Evolutionary conservation across 1,140 invertebrate species (phyloP), one percentile per base, ranked within the genome.

Genomic region (Gryllus bimaculatus): DNA sequence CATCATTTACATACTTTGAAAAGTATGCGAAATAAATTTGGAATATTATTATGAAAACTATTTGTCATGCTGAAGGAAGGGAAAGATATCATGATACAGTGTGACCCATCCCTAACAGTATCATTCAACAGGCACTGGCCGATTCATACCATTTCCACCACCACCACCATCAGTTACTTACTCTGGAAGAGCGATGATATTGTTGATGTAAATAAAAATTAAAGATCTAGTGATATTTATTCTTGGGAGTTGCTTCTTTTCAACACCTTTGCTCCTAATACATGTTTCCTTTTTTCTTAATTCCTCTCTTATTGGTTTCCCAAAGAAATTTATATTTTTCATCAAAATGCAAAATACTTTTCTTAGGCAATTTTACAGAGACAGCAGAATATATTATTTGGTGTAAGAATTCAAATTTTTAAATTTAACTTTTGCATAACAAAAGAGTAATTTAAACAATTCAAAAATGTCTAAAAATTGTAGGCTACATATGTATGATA

Each of bases 191-290:
- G 18, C 10, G 18, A 66, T 66, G 54, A 66, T 66, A 66, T 66
- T 66, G 54, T 66, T 66, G 54, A 66, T 66, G 54, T 66, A 66
- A 66, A 66, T 66, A 66, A 66, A 39, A 66, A 66, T 66, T 66
- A 66, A 66, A 66, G 54, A 66, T 66, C 54, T 66, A 66, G 54
- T 66, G 54, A 66, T 66, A 66, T 66, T 66, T 66, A 66, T 66
- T 66, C 18, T 66, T 66, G 54, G 54, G 54, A 66, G 2, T 13
- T 66, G 18, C 54, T 66, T 66, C 26, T 66, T 66, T 66, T 66
- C 10, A 66, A 66, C 7, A 7, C 54, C 54, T 66, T 10, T 66
- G 18, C 26, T 39, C 26, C 54, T 66, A 66, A 66, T 13, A 66
- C 10, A 13, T 66, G 18, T 66, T 10, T 66, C 54, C 54, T 7